phyloP scores from a whole-genome alignment of 2,113 vertebrate species.

The Beaufortia kweichowensis region DNA sequence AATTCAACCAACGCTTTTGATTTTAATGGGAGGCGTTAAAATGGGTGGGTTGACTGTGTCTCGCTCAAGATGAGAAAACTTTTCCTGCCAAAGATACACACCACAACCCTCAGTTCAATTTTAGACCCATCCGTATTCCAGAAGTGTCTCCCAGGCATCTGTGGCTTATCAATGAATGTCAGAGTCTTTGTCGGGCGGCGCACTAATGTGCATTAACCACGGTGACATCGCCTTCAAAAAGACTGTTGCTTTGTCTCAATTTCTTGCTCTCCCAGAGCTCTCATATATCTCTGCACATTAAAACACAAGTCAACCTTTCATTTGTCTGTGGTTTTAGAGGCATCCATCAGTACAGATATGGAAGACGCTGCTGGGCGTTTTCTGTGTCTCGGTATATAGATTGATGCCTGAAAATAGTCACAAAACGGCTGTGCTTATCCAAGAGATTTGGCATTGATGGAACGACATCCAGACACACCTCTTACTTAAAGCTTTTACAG shows the following conservation, averaged over 20 bases:
- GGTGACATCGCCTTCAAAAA: constrained; percentile 40
- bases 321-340: constrained; percentile 12
- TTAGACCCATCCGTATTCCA: constrained; percentile 26
- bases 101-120: constrained; percentile 36
- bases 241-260: constrained; percentile 22
- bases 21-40: background rate
- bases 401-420: constrained; percentile 22
- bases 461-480: background rate
- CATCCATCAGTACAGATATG: constrained; percentile 33
- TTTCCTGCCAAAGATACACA: constrained; percentile 19
- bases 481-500: background rate
- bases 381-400: background rate
- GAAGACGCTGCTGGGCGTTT: constrained; percentile 8
- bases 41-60: background rate
- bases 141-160: constrained; percentile 32
- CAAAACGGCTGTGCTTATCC: constrained; percentile 12
- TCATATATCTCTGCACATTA: constrained; percentile 33
- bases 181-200: constrained; percentile 31
- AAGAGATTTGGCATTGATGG: background rate
- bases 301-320: constrained; percentile 24
- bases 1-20: background rate
- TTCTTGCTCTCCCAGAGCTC: constrained; percentile 3
- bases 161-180: constrained; percentile 36
- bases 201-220: constrained; percentile 47
- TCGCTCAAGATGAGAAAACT: constrained; percentile 7